Percentiles rank a stretch among this genome's conserved stretches.
These are phyloP conservation scores for Acleris cristana DNA, from an alignment of 2,888 invertebrate genomes.

Conservation along the genomic window DNA sequence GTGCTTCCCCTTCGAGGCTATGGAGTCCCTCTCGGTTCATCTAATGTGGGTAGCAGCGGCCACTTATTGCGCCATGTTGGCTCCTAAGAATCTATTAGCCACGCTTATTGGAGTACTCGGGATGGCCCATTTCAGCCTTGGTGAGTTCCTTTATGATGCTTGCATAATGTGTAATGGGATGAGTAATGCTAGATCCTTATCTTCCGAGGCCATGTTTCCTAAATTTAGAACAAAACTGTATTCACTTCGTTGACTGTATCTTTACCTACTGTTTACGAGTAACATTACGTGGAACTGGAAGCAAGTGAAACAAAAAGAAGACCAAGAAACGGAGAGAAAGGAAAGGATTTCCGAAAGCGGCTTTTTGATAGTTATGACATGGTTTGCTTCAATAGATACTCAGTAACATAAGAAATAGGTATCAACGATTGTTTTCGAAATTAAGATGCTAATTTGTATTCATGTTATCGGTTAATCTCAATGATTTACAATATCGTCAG, in stretches of 20 bases:
- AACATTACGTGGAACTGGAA: too few relatives aligned
- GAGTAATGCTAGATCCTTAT: constrained; percentile 14
- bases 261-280: too few relatives aligned
- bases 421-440: not conserved
- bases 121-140: constrained; percentile 95
- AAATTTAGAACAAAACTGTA: not conserved
- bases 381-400: too few relatives aligned
- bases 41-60: constrained; percentile 96
- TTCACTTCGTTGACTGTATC: too few relatives aligned
- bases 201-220: not conserved
- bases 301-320: not conserved
- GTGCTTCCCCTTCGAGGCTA: constrained; percentile 94
- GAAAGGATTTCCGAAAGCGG: too few relatives aligned
- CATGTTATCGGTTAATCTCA: constrained; percentile 26
- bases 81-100: constrained; percentile 92
- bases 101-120: constrained; percentile 94
- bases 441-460: not conserved
- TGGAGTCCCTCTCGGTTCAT: constrained; percentile 93
- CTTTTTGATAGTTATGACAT: too few relatives aligned
- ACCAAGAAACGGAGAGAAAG: too few relatives aligned
- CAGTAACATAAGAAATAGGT: too few relatives aligned
- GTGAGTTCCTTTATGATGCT: constrained; percentile 64
- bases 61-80: constrained; percentile 92
- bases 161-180: constrained; percentile 26
- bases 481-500: constrained; percentile 23